These are phyloP conservation scores for Tubiluchus corallicola DNA, from an alignment of 2,888 invertebrate genomes.

Conservation along the genomic window DNA sequence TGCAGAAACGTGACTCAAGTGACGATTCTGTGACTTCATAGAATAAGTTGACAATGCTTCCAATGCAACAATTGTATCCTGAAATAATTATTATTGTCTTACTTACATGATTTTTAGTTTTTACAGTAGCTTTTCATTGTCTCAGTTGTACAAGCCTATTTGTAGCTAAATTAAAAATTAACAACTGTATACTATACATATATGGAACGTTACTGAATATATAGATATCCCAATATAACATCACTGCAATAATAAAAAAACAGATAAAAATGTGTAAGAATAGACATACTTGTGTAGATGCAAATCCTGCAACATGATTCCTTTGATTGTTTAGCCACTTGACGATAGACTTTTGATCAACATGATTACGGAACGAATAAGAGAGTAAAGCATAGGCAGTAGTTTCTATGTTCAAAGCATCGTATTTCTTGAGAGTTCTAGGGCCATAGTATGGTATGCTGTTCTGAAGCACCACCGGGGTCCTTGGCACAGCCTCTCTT, in stretches of 20 bases:
- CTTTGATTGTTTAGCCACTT: constrained; percentile 77
- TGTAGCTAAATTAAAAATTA: too few species aligned
- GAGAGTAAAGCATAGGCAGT: constrained; percentile 79
- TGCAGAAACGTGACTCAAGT: constrained; percentile 56
- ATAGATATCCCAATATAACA: too few species aligned
- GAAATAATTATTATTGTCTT: constrained; percentile 25
- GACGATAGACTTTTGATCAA: constrained; percentile 61
- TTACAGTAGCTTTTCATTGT: too few species aligned
- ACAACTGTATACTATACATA: too few species aligned
- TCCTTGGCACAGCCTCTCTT: not conserved
- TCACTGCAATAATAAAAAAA: not conserved
- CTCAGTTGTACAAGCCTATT: too few species aligned
- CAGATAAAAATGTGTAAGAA: constrained; percentile 39
- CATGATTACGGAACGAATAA: constrained; percentile 64
- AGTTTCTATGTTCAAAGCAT: constrained; percentile 75
- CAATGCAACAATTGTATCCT: constrained; percentile 69
- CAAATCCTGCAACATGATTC: constrained; percentile 56
- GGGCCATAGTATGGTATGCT: constrained; percentile 59
- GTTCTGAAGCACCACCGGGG: constrained; percentile 12
- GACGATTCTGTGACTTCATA: constrained; percentile 58
- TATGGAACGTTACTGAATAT: too few species aligned
- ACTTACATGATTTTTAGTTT: not conserved
- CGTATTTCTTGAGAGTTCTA: constrained; percentile 65
- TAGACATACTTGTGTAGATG: constrained; percentile 41
- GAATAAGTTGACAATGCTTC: constrained; percentile 78